Percentiles rank a stretch among this genome's conserved stretches.
These are phyloP conservation scores for Pithys albifrons DNA, from an alignment of 2,113 vertebrate species.

Conservation along the genomic window DNA sequence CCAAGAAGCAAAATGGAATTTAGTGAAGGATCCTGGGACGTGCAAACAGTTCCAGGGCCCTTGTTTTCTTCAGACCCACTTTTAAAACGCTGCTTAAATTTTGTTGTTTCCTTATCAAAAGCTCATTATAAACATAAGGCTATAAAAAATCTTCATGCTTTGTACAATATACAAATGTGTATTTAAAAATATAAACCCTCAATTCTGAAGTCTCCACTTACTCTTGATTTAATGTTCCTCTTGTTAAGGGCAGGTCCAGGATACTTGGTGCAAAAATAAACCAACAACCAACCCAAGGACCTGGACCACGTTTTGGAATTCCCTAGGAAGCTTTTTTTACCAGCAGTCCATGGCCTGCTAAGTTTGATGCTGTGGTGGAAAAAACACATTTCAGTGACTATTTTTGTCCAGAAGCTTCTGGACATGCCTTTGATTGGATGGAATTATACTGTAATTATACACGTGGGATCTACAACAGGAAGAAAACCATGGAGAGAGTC, in stretches of 20 bases:
- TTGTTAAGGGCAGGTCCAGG: not conserved
- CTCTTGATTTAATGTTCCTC: not conserved
- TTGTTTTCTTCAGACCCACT: not conserved
- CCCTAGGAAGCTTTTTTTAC: not conserved
- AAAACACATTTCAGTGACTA: not conserved
- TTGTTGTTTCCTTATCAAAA: not conserved
- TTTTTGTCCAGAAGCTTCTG: not conserved
- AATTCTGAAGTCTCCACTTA: not conserved
- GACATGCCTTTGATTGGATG: not conserved
- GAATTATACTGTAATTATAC: not conserved
- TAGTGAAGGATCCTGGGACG: not conserved
- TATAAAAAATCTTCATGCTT: not conserved
- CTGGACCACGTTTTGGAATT: not conserved
- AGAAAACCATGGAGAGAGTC: not conserved
- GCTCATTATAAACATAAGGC: not conserved
- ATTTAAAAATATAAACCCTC: not conserved
- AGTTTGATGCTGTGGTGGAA: not conserved
- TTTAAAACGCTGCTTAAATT: not conserved
- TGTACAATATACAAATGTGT: not conserved
- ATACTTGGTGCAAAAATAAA: not conserved
- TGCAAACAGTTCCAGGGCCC: not conserved
- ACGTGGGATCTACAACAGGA: not conserved
- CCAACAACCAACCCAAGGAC: not conserved
- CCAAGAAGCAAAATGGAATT: not conserved
- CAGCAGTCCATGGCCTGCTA: not conserved